Base-by-base conservation (phyloP, 1,140 invertebrate species). In the Drosophila nigromelanica region DNA sequence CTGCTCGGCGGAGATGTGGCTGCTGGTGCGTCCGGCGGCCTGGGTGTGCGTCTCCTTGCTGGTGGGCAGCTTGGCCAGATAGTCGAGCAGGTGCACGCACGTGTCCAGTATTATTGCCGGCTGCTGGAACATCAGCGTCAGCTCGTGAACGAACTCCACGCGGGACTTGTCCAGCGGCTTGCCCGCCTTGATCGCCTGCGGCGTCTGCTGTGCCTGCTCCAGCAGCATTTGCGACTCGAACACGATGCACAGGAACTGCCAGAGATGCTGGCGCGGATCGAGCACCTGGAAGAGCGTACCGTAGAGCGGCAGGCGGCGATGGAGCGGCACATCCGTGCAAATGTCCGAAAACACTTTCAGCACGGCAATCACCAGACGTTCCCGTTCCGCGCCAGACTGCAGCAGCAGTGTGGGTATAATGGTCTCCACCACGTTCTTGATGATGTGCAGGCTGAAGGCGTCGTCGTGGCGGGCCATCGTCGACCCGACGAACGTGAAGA, bases 401-500 rank as follows among this genome's bases (percentile, higher is more conserved):
- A 54, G 60, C 42, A 97, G 94, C 21, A 99, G 92, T 50, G 97
- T 96, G 0, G 98, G 98, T 59, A 99, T 95, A 18, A 99, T 94
- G 0, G 96, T 97, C 79, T 98, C 96, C 27, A 99, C 95, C 12
- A 98, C 98, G 92, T 97, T 97, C 0, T 94, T 94, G 50, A 99
- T 98, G 6, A 99, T 96, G 92, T 98, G 96, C 87, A 98, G 97
- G 78, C 97, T 98, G 90, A 98, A 98, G 0, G 96, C 95, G 90
- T 99, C 97, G 90, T 99, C 98, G 76, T 98, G 97, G 14, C 97
- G 93, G 0, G 98, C 91, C 18, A 99, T 95, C 1, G 96, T 97
- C 4, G 96, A 96, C 10, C 98, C 98, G 94, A 99, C 98, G 81
- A 98, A 99, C 0, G 98, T 98, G 90, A 99, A 99, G 72, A 99